A percentile compares a stretch with the other conserved stretches of the same genome.
Evolutionary conservation across 1,140 invertebrate genomes (phyloP).

Genomic region (Euborellia annulipes): DNA sequence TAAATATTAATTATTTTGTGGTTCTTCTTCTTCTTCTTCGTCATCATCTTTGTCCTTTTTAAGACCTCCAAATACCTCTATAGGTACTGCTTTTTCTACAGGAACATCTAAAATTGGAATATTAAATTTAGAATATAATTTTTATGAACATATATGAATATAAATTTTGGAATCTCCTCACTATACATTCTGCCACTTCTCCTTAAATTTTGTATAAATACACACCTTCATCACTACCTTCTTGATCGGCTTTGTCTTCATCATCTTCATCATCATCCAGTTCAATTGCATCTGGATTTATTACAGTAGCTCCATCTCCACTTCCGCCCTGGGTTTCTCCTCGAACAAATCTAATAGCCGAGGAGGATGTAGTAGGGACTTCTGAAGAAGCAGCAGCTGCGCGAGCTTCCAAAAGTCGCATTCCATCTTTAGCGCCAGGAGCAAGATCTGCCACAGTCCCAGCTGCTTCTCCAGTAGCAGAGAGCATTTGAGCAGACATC

Average conservation of each 20-base stretch:
- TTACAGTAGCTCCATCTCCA: constrained; percentile 46
- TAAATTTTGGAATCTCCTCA: too few species aligned
- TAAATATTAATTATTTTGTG: too few species aligned
- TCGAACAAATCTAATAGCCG: constrained; percentile 65
- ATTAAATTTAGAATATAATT: too few species aligned
- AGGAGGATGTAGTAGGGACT: neutral
- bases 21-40: too few species aligned
- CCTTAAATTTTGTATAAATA: too few species aligned
- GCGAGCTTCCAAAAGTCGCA: constrained; percentile 75
- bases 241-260: constrained; percentile 50
- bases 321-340: constrained; percentile 67
- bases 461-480: constrained; percentile 43
- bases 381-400: constrained; percentile 30
- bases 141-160: too few species aligned
- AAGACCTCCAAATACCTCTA: too few species aligned
- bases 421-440: constrained; percentile 61
- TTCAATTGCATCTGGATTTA: constrained; percentile 90
- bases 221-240: constrained; percentile 35
- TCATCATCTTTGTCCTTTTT: too few species aligned
- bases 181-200: too few species aligned
- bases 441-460: constrained; percentile 48
- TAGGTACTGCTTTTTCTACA: too few species aligned
- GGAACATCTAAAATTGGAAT: too few species aligned
- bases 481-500: constrained; percentile 95
- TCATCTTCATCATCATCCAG: constrained; percentile 66